phyloP scores from a whole-genome alignment of 2,113 vertebrate genomes.

The Lutjanus erythropterus region DNA sequence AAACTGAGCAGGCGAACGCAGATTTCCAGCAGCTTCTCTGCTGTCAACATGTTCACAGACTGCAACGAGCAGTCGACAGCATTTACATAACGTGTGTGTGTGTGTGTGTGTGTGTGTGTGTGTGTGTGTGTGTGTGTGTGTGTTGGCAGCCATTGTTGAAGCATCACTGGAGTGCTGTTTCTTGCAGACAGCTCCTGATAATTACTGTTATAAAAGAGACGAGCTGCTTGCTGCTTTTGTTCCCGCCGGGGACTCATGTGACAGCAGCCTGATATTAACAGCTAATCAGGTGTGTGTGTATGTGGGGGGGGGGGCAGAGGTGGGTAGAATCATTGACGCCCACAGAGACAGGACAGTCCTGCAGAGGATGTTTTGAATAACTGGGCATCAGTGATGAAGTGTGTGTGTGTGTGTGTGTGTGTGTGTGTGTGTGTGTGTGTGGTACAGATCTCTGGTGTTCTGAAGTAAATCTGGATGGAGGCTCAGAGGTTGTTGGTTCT shows the following conservation, averaged over 20 bases:
- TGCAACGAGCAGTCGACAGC: background rate
- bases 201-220: slow-evolving; percentile 59
- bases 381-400: no score
- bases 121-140: background rate
- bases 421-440: slow-evolving; percentile 4
- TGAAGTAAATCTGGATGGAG: slow-evolving; percentile 8
- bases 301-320: no score
- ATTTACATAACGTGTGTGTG: background rate
- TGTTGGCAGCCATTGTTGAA: slow-evolving; percentile 1
- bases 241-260: slow-evolving; percentile 11
- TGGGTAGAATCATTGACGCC: no score
- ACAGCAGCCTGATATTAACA: slow-evolving; percentile 34
- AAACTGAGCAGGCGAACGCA: no score
- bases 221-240: slow-evolving; percentile 36
- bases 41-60: no score
- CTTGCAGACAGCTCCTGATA: slow-evolving; percentile 44
- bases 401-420: slow-evolving; percentile 10
- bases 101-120: slow-evolving; percentile 17
- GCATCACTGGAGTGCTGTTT: background rate
- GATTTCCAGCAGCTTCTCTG: no score
- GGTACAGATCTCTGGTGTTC: slow-evolving; percentile 4
- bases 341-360: no score
- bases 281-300: slow-evolving; percentile 11
- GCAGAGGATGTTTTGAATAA: no score
- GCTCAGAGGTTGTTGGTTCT: slow-evolving; percentile 21